Evolutionary conservation across 2,888 invertebrate species (phyloP).

Genomic region (Drosophila monieri): DNA sequence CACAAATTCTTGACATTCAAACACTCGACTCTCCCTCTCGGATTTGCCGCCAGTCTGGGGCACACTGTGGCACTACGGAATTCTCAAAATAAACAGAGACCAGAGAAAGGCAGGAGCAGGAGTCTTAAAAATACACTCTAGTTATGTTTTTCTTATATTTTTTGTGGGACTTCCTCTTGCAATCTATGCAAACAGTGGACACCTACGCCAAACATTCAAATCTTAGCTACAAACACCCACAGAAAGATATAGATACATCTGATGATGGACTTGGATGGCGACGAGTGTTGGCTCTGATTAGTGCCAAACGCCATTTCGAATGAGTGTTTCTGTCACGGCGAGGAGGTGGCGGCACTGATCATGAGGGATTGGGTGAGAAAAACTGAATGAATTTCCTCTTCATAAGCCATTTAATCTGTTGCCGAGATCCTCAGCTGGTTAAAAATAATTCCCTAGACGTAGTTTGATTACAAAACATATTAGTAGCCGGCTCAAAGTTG

Average conservation of each 20-base stretch:
- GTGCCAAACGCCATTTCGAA: conserved; percentile 37
- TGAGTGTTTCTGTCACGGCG: conserved; percentile 31
- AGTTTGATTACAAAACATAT: neutral
- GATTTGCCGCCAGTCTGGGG: neutral
- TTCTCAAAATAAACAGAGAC: conserved; percentile 39
- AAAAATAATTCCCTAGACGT: too few relatives aligned
- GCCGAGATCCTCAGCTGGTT: neutral
- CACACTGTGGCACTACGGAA: conserved; percentile 6
- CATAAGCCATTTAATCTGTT: neutral
- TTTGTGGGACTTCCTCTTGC: conserved; percentile 20
- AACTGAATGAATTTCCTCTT: conserved; percentile 2
- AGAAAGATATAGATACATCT: conserved; percentile 16
- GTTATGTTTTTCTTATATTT: conserved; percentile 7
- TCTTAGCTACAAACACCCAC: conserved; percentile 64
- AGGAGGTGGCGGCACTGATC: neutral
- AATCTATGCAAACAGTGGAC: conserved; percentile 41
- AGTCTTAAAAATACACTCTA: conserved; percentile 26
- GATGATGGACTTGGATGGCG: conserved; percentile 52
- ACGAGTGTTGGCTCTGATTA: conserved; percentile 42
- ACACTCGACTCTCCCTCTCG: conserved; percentile 24
- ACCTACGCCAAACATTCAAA: conserved; percentile 45
- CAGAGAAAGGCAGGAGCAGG: conserved; percentile 25
- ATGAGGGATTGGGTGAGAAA: conserved; percentile 20
- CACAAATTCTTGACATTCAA: conserved; percentile 31
- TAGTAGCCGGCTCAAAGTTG: conserved; percentile 8